phyloP scores from a whole-genome alignment of 1,140 invertebrate genomes.

The Pseudomyrmex gracilis region DNA sequence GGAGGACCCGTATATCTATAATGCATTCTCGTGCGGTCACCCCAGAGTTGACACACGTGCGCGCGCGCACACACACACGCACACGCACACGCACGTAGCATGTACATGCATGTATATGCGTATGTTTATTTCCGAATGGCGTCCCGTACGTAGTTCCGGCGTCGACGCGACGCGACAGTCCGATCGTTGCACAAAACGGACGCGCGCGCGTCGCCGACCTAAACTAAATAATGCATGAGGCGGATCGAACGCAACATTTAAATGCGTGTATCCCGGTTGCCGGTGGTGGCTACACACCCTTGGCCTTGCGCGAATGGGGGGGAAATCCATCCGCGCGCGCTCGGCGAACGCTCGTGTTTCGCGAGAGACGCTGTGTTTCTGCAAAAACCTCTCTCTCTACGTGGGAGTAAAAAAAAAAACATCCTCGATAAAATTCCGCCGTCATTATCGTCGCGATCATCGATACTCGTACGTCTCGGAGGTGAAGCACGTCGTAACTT shows the following conservation, averaged over 20 bases:
- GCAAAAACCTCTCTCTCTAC: not conserved
- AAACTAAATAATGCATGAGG: constrained; percentile 81
- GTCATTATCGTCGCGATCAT: constrained; percentile 25
- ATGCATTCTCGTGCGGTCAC: constrained; percentile 68
- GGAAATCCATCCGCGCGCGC: not conserved
- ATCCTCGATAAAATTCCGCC: constrained; percentile 14
- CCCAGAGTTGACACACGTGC: constrained; percentile 41
- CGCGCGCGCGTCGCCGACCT: constrained; percentile 72
- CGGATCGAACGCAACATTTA: constrained; percentile 79
- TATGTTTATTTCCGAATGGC: constrained; percentile 76
- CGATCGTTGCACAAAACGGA: constrained; percentile 74
- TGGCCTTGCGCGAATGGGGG: constrained; percentile 70
- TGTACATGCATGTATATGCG: constrained; percentile 32
- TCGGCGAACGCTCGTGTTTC: constrained; percentile 40
- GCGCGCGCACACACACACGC: not conserved
- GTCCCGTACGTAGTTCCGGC: constrained; percentile 72
- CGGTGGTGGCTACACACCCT: constrained; percentile 67
- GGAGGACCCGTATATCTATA: constrained; percentile 71
- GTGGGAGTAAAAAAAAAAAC: not conserved
- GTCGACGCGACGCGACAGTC: constrained; percentile 75
- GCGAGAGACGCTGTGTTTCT: not conserved
- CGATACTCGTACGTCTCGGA: not conserved
- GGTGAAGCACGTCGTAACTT: constrained; percentile 32
- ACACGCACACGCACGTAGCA: not conserved
- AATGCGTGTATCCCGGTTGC: constrained; percentile 73